Conservation (phyloP, 2,888 invertebrate species). For the Ennomos quercinarius region DNA sequence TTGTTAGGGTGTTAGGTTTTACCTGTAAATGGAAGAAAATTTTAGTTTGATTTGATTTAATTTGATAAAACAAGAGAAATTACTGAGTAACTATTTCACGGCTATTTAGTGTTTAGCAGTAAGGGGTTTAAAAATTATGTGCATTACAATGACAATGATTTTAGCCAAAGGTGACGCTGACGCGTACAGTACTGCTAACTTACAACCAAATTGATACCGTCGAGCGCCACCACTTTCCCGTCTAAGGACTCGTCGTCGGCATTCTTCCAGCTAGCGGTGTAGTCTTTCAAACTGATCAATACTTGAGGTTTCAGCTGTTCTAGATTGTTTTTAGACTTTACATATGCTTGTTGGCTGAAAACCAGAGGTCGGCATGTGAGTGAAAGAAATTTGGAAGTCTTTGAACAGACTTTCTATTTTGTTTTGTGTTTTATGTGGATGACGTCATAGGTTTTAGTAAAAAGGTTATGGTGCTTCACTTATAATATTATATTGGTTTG, state of each 20-base stretch:
- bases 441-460: too few relatives aligned
- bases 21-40: slow-evolving; percentile 54
- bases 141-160: too few relatives aligned
- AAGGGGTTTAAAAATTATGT: too few relatives aligned
- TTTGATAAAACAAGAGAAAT: too few relatives aligned
- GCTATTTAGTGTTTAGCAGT: too few relatives aligned
- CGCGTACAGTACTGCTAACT: slow-evolving; percentile 45
- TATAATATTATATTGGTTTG: too few relatives aligned
- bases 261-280: slow-evolving; percentile 77
- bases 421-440: too few relatives aligned
- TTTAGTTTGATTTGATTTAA: too few relatives aligned
- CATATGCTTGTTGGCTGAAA: slow-evolving; percentile 72
- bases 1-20: slow-evolving; percentile 80
- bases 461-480: too few relatives aligned
- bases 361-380: background rate
- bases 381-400: background rate
- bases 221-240: slow-evolving; percentile 66
- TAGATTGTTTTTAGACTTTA: slow-evolving; percentile 71
- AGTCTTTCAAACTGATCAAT: slow-evolving; percentile 68
- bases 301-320: slow-evolving; percentile 61
- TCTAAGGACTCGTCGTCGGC: slow-evolving; percentile 61
- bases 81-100: too few relatives aligned
- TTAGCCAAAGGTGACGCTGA: too few relatives aligned
- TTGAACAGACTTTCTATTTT: background rate
- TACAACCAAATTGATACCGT: slow-evolving; percentile 76